These are phyloP conservation scores for Platysternon megacephalum DNA, from an alignment of 2,113 vertebrate genomes.

Conservation along the genomic window DNA sequence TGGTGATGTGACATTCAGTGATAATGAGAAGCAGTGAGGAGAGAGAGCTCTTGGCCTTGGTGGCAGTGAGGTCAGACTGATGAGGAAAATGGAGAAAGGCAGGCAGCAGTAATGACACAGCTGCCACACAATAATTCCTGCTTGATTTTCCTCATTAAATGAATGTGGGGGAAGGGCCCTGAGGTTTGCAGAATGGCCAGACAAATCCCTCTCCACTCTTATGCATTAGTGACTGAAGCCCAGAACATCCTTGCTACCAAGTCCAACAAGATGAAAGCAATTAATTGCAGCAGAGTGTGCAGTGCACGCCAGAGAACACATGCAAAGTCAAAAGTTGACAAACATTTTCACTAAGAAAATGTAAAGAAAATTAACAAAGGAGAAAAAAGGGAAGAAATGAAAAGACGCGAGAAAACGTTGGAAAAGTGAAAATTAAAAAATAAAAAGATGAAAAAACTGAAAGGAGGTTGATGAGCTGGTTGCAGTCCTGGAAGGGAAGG, in stretches of 20 bases:
- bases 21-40: neutral
- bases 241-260: neutral
- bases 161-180: neutral
- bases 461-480: neutral
- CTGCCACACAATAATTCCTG: neutral
- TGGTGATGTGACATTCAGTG: neutral
- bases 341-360: neutral
- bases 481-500: neutral
- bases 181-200: neutral
- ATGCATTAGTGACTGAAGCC: neutral
- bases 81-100: neutral
- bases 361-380: neutral
- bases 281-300: neutral
- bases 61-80: neutral
- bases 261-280: neutral
- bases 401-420: neutral
- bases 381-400: neutral
- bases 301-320: neutral
- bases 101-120: neutral
- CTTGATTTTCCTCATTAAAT: neutral
- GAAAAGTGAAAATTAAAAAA: neutral
- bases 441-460: neutral
- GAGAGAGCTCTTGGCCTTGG: neutral
- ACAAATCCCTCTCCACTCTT: neutral
- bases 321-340: rapidly evolving